These are phyloP conservation scores for Centroberyx gerrardi DNA, from an alignment of 2,797 vertebrate genomes.

Conservation along the genomic window DNA sequence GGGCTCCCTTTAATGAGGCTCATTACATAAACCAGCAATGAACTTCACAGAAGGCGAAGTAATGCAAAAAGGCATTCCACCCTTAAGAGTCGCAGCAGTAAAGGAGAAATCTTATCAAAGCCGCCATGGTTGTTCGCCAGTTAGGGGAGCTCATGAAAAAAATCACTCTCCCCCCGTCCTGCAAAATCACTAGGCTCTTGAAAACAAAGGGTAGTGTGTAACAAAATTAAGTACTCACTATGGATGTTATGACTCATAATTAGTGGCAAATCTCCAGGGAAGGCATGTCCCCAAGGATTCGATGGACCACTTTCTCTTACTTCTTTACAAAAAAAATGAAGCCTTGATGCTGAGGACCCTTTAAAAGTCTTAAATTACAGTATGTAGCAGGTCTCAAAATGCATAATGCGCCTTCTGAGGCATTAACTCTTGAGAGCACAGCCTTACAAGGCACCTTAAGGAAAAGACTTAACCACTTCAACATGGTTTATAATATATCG, in stretches of 20 bases:
- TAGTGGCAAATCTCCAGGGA: conserved; percentile 3
- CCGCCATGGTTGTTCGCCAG: conserved; percentile 23
- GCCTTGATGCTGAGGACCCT: not conserved
- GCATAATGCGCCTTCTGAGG: not conserved
- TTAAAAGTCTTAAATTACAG: not conserved
- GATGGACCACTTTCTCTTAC: not conserved
- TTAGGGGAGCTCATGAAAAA: conserved; percentile 42
- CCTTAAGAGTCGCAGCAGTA: conserved; percentile 31
- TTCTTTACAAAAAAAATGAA: not conserved
- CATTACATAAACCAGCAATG: conserved; percentile 68
- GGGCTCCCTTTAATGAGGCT: conserved; percentile 74
- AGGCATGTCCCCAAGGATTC: not conserved
- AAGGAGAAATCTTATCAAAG: conserved; percentile 61
- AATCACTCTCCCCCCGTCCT: not conserved
- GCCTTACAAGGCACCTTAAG: conserved; percentile 17
- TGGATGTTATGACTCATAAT: not conserved
- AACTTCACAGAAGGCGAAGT: conserved; percentile 57
- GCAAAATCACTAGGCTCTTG: conserved; percentile 44
- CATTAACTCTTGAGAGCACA: conserved; percentile 10
- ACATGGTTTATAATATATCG: conserved; percentile 55
- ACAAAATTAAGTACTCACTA: not conserved
- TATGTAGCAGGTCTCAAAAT: conserved; percentile 3
- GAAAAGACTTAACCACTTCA: conserved; percentile 42
- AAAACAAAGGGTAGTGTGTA: conserved; percentile 41
- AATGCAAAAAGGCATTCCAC: conserved; percentile 20